Evolutionary conservation across 2,888 invertebrate species (phyloP), one percentile per base, ranked within the genome.

Genomic region (Epistrophella euchroma): DNA sequence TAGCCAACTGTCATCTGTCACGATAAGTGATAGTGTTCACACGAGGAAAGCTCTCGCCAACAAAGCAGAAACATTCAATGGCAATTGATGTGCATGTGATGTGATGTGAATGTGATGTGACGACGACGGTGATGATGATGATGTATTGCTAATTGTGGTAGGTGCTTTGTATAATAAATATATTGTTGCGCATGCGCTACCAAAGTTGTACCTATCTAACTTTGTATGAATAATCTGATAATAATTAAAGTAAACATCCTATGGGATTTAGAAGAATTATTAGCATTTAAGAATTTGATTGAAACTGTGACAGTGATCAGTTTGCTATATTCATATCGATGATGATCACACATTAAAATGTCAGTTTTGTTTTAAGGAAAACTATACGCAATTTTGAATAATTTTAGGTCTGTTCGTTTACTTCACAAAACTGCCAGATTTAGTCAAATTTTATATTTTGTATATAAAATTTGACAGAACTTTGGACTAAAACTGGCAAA

Each of bases 1-100:
- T 84, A 72, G 84, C 58, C 75, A 75, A 84, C 55, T 43, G 43
- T 84, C 75, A 84, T 84, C 84, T 84, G 84, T 84, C 79, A 72
- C 22, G 71, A 71, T 74, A 58, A 75, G 56, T 84, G 75, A 71
- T 84, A 66, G 66, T 80, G 75, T 79, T 71, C 75, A 75, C 64
- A 71, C 64, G 50, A 79, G 43, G 52, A 75, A 84, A 75, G 32
- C 60, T 74, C 58, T 13, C 15, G 17, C 19, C 56, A 64, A 52
- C 66, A 35, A 37, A 11, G 10, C 2, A 28, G 28, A 28, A 70
- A 45, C 17, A 66, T 35, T 71, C 45, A 40, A 70, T 9, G 70
- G 37, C 35, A 70, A 56, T 60, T 77, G 64, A 55, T 73, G 73
- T 43, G n/a, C 10, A 56, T 62, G 71, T 19, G 45, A 60, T 60